Evolutionary conservation across 2,797 vertebrate species (phyloP), one percentile per base, ranked within the genome.

Genomic region (Phoxinus dragarum): DNA sequence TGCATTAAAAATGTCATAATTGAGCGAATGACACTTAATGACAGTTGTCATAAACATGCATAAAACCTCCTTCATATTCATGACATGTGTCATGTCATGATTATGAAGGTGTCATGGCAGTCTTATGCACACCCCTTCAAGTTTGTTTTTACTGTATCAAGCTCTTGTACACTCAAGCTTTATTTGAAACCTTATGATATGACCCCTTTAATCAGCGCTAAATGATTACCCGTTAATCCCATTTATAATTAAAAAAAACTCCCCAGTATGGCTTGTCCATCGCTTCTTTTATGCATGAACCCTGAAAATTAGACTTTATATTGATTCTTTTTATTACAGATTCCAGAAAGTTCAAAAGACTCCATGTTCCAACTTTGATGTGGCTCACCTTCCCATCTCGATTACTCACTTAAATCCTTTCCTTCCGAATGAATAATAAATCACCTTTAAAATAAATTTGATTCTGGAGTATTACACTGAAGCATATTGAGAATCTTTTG

Each of bases 401-500:
- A 82, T 84, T 68, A 47, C 69, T 72, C 69, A 56, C 64, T 54
- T 75, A 76, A 90, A 85, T 76, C 78, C 68, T 66, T 44, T 44
- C 47, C 49, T 82, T 84, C 77, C 17, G 27, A 67, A 87, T 90
- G 69, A 89, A 89, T 90, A 85, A 90, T 90, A 88, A 74, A 89
- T 90, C 52, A 89, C 83, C 80, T 85, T 86, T 87, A 84, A 88
- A 89, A 82, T 88, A 88, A 89, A 82, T 88, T 90, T 88, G 59
- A 88, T 88, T 86, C 54, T 56, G 73, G 66, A 59, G 66, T 83
- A 85, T 88, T 87, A 86, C 16, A 61, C 68, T 12, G 42, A 36
- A 77, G 71, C 81, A 80, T 71, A 86, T 54, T 81, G 68, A 84
- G 78, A 82, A 82, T 87, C 42, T 80, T 73, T 83, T 78, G 34